Evolutionary conservation across 2,797 vertebrate genomes (phyloP).

Genomic region (Coranthus polyacanthus): DNA sequence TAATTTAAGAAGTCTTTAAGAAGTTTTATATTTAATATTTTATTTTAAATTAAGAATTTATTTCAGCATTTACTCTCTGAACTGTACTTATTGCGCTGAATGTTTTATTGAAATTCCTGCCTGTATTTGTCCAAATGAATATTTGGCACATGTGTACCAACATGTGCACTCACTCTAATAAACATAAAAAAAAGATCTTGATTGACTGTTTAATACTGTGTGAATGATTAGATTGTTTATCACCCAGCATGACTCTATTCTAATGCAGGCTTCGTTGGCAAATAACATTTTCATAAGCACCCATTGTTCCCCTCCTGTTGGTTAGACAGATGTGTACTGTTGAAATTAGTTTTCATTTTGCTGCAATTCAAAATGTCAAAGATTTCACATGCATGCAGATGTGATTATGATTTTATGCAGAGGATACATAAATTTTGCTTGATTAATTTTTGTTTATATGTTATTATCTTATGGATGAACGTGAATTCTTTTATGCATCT

Average conservation of each 20-base stretch:
- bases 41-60: too few species aligned
- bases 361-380: conserved; percentile 21
- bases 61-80: too few species aligned
- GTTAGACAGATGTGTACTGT: conserved; percentile 23
- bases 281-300: conserved; percentile 40
- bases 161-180: conserved; percentile 7
- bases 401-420: not conserved
- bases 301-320: conserved; percentile 30
- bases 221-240: conserved; percentile 53
- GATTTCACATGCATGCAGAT: conserved; percentile 16
- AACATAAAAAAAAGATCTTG: conserved; percentile 24
- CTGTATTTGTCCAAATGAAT: conserved; percentile 12
- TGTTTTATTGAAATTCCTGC: not conserved
- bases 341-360: conserved; percentile 35
- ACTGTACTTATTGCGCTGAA: too few species aligned
- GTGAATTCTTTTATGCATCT: too few species aligned
- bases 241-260: conserved; percentile 28
- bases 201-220: conserved; percentile 52
- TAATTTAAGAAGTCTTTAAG: not conserved
- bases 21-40: not conserved
- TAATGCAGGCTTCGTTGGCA: conserved; percentile 20
- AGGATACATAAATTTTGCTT: conserved; percentile 1
- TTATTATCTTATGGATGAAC: conserved; percentile 1
- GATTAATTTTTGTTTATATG: not conserved
- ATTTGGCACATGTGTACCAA: conserved; percentile 14